phyloP scores from a whole-genome alignment of 2,113 vertebrate species.

The Mola mola region DNA sequence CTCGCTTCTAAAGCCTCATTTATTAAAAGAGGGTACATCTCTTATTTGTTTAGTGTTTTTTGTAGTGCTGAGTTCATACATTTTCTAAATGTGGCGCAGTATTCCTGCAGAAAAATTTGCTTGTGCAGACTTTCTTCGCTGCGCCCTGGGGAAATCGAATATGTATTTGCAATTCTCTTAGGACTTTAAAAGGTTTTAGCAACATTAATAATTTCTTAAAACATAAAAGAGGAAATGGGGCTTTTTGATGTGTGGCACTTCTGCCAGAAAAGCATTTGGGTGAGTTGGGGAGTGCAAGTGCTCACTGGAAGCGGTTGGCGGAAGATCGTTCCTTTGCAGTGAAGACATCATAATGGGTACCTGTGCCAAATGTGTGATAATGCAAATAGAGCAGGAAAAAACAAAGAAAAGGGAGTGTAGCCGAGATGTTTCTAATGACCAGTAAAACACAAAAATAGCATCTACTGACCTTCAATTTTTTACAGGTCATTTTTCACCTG shows the following conservation, averaged over 20 bases:
- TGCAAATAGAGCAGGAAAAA: no score
- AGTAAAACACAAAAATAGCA: no score
- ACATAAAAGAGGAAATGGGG: constrained; percentile 69
- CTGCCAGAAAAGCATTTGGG: constrained; percentile 62
- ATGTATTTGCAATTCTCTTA: constrained; percentile 75
- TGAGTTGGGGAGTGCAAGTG: constrained; percentile 23
- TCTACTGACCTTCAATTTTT: no score
- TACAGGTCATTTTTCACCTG: no score
- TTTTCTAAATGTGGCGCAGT: constrained; percentile 48
- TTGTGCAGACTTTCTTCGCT: constrained; percentile 57
- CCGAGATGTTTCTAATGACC: no score
- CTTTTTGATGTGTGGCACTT: constrained; percentile 58
- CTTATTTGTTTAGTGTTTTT: constrained; percentile 74
- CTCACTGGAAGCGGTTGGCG: constrained; percentile 19
- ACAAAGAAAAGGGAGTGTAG: no score
- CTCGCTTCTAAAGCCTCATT: constrained; percentile 54
- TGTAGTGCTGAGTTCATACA: constrained; percentile 64
- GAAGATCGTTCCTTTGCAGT: constrained; percentile 21
- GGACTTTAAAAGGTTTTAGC: constrained; percentile 72
- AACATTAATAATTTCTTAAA: constrained; percentile 81
- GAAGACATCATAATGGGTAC: neutral
- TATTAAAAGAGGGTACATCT: constrained; percentile 58
- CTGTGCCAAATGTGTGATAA: constrained; percentile 15
- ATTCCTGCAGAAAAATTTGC: constrained; percentile 61
- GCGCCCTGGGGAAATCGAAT: constrained; percentile 76